Base-by-base conservation (phyloP, 2,113 vertebrate species). In the Corythaeola cristata region DNA sequence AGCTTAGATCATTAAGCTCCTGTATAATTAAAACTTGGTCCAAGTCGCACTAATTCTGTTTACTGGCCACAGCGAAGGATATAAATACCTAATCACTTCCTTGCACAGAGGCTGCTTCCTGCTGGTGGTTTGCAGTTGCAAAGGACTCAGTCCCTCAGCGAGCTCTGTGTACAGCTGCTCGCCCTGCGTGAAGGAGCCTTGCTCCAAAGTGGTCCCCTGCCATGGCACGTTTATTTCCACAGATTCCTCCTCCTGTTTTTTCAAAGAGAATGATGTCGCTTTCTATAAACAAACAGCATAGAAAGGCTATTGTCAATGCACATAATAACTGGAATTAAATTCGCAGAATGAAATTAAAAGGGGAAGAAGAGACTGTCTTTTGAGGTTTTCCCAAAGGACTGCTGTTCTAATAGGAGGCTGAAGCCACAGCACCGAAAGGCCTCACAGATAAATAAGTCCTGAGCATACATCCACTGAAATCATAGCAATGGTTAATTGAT, bases 21-120 rank as follows among this genome's bases (percentile, higher is more conserved):
- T 78, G 80, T 98, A 94, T 98, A 98, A 98, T 98, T 98, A 98
- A 98, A 96, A 91, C 96, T 97, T 97, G 86, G 95, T 97, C 97
- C 97, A 97, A 98, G 97, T 96, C 92, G 73, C 86, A 92, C 95
- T 97, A 96, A 95, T 93, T 97, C 82, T 97, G 96, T 96, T 96
- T 98, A 95, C 93, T 90, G 96, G 96, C 98, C 97, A 82, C 97
- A 97, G 91, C 28, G 87, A 92, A 91, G 93, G 78, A 91, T 98
- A 98, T 98, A 98, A 98, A 98, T 98, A 98, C 93, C 97, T 97
- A 96, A 92, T 96, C 93, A 64, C 95, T 94, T 95, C 97, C 91
- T 97, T 92, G 89, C 96, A 95, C 89, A 95, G 96, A 97, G 95
- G 81, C 94, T 88, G 88, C 94, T 98, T 98, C 98, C 98, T 98